Evolutionary conservation across 2,113 vertebrate genomes (phyloP), one percentile per base, ranked within the genome.

Genomic region (Synodontis membranacea): DNA sequence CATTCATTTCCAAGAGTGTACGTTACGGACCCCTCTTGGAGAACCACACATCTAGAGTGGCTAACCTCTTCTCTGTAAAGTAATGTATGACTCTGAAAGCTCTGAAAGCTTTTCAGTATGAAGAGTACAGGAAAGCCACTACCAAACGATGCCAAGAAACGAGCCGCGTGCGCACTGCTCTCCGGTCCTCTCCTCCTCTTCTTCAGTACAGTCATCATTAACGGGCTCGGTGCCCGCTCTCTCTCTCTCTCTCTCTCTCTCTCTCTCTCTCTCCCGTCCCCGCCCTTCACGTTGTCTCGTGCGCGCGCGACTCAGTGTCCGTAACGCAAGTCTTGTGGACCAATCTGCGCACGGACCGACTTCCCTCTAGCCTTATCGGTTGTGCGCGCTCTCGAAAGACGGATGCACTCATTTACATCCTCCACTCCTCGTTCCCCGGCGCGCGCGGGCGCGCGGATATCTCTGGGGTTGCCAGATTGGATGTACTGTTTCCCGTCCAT

Each of bases 121-220:
- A 54, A 80, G 84, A 50, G 88, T 89, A 89, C 93, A 94, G 93
- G 93, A 95, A 94, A 89, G 81, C 48, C 87, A 39, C 91, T 91
- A 93, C 93, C 92, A 94, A 89, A 74, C 25, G 92, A 70, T 84
- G 87, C 87, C 91, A 94, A 92, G 91, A 93, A 93, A 87, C 87
- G 83, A 90, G 81, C 74, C 50, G 72, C 50, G 74, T 83, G 83
- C 44, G 87, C 90, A 48, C 64, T 21, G 48, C 44, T 83, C 60
- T 83, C 62, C 44, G 21, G 52, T 42, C 39, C 46, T 66, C 5
- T 34, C 62, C n/a, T 83, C 93, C 91, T 94, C 92, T 92, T 92
- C 93, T 89, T 89, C 34, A 86, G 75, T 86, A 44, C 90, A 92
- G 91, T 93, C 93, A 92, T 90, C 93, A 92, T 90, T 90, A 92